Base-by-base conservation (phyloP, 2,888 invertebrate species). In the Scotopteryx bipunctaria region DNA sequence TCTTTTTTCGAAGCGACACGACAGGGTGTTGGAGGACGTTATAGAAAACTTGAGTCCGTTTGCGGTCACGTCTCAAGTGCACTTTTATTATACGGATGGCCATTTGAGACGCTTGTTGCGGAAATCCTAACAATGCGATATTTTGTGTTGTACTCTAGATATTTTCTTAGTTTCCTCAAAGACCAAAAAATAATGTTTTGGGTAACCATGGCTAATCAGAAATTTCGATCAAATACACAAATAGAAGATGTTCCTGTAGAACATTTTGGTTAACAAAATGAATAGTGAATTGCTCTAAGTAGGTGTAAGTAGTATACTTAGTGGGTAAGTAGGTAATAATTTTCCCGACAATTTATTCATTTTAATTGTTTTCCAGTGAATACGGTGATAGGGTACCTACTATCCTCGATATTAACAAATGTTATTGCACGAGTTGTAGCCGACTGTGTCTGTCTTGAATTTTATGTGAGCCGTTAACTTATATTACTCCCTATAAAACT, bases 401-500 rank as follows among this genome's bases (percentile, higher is more conserved):
- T 57, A 57, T 51, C 43, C 48, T 48, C 55, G 57, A 59, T 59
- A 61, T 61, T 59, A 59, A 57, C 57, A 59, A 61, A 61, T 59
- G 61, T 61, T 61, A 59, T 61, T 48, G 57, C 61, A 51, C 45
- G 55, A 61, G 53, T 57, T 61, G 59, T 59, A 57, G 59, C 61
- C 59, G 55, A 56, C 60, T 59, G 56, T 67, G 62, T 71, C 73
- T 74, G 69, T 63, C 70, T 67, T 67, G 71, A 68, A 76, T 80
- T 83, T 83, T 80, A 82, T 79, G 76, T 66, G 67, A 67, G 73
- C 76, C 80, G 68, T 83, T 78, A 82, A 81, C 73, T 81, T 82
- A 82, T 82, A 83, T 79, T 80, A 73, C 80, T 67, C 66, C 71
- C 77, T 74, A 80, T 82, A 83, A 81, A 83, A 78, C 67, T 72